Percentiles rank a stretch among this genome's conserved stretches.
phyloP scores from a whole-genome alignment of 2,888 invertebrate genomes.

The Cheilosia scutellata region DNA sequence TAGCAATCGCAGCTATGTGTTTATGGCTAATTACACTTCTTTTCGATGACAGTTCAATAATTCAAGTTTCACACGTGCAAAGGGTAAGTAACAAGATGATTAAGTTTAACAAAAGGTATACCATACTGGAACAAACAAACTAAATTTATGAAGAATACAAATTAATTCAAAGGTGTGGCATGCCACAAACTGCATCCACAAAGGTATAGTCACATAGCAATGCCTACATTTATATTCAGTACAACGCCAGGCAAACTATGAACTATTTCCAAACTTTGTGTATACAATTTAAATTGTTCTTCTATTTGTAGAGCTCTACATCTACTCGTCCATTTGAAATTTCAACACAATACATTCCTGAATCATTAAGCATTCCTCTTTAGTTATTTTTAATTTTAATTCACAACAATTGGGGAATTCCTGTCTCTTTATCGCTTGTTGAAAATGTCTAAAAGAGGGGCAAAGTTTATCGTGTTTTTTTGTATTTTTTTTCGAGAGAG shows the following conservation, averaged over 20 bases:
- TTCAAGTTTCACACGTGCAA: not conserved
- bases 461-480: not conserved
- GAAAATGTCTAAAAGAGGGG: not conserved
- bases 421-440: constrained; percentile 1
- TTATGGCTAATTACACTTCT: too few relatives aligned
- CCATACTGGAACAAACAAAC: not conserved
- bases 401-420: constrained; percentile 17
- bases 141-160: not conserved
- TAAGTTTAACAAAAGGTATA: not conserved
- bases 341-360: constrained; percentile 18
- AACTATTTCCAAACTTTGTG: constrained; percentile 5
- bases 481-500: not conserved
- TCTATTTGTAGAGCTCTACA: not conserved
- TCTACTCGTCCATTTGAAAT: constrained; percentile 4
- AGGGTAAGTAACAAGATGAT: not conserved
- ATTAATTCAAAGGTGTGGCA: not conserved
- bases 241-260: not conserved
- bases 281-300: not conserved
- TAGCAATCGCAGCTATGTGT: too few relatives aligned
- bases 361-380: constrained; percentile 24
- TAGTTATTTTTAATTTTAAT: constrained; percentile 23
- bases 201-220: not conserved
- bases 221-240: not conserved
- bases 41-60: too few relatives aligned
- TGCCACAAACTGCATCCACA: not conserved